phyloP scores from a whole-genome alignment of 1,140 invertebrate genomes.

The Macrotrachela quadricornifera region DNA sequence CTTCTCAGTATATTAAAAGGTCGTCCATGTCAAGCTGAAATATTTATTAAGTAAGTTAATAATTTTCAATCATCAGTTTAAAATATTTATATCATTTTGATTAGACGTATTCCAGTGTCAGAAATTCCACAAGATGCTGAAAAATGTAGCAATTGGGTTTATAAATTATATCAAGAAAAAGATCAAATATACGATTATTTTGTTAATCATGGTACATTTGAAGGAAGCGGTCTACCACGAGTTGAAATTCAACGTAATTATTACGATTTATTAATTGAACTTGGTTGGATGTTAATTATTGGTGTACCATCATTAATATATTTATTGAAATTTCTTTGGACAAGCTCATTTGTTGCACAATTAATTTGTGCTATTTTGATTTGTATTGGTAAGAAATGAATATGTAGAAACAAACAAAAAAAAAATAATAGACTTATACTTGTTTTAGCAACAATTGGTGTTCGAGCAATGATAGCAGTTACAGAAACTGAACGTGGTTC shows the following conservation, averaged over 20 bases:
- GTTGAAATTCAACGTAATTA: too few species aligned
- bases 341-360: too few species aligned
- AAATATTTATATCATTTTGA: slow-evolving; percentile 49
- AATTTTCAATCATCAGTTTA: slow-evolving; percentile 56
- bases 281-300: too few species aligned
- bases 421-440: neutral
- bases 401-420: too few species aligned
- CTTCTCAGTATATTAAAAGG: slow-evolving; percentile 32
- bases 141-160: slow-evolving; percentile 53
- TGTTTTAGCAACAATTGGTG: neutral
- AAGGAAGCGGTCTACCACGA: too few species aligned
- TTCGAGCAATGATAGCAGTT: neutral
- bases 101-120: slow-evolving; percentile 56
- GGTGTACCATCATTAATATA: too few species aligned
- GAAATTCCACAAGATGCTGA: slow-evolving; percentile 53
- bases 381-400: too few species aligned
- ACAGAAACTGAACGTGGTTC: slow-evolving; percentile 5
- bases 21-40: too few species aligned
- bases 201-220: too few species aligned
- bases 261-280: too few species aligned
- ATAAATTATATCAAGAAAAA: slow-evolving; percentile 55
- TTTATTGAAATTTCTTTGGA: too few species aligned
- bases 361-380: too few species aligned
- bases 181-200: slow-evolving; percentile 14
- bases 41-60: slow-evolving; percentile 35